Evolutionary conservation across 2,113 vertebrate species (phyloP).

Genomic region (Tympanuchus pallidicinctus): DNA sequence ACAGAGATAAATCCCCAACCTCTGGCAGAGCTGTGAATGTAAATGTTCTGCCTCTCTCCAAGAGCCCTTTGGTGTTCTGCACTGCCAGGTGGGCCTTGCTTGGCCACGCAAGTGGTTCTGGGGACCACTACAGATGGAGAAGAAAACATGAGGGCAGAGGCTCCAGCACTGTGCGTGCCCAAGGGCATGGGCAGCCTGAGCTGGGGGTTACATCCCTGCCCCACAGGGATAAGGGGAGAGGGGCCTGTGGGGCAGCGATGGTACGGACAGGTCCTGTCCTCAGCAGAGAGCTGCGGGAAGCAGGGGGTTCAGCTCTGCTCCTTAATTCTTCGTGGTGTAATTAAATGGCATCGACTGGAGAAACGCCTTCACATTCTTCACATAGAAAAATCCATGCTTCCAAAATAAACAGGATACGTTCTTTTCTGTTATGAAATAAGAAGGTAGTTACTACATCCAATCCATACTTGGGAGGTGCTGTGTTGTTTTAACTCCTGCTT

Average conservation of each 20-base stretch:
- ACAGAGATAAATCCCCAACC: constrained; percentile 56
- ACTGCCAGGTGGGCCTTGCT: neutral
- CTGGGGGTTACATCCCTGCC: too few relatives aligned
- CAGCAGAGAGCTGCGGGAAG: accelerated
- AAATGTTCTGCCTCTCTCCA: constrained; percentile 11
- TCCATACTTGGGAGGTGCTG: neutral
- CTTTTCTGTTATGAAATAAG: neutral
- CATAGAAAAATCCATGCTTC: neutral
- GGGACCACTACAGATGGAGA: neutral
- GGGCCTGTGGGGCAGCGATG: neutral
- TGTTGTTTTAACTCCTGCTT: neutral
- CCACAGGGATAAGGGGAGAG: too few relatives aligned
- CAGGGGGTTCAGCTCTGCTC: neutral
- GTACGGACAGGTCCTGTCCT: accelerated
- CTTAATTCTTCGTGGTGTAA: neutral
- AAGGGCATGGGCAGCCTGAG: too few relatives aligned
- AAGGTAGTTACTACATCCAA: neutral
- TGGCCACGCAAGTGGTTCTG: neutral
- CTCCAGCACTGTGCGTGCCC: too few relatives aligned
- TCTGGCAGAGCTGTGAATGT: neutral
- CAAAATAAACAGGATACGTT: neutral
- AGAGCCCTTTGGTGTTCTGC: neutral
- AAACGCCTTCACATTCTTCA: neutral
- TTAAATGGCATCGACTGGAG: neutral
- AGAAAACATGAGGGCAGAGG: too few relatives aligned